Evolutionary conservation across 2,888 invertebrate species (phyloP).

Genomic region (Camptogramma bilineatum): DNA sequence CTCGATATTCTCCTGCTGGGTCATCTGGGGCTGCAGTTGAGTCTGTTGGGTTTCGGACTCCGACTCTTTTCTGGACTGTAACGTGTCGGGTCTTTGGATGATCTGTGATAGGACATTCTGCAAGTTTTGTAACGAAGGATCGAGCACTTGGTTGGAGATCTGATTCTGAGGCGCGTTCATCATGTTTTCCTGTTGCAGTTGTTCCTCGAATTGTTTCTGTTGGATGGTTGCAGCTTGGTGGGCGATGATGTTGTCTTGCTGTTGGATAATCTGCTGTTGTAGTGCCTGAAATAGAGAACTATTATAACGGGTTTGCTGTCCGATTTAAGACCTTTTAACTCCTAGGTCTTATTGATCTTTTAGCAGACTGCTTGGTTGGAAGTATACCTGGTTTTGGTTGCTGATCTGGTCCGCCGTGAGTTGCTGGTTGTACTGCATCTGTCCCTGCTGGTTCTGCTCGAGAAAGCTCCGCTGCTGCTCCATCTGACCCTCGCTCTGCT

Average conservation of each 20-base stretch:
- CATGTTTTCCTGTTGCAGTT: slow-evolving; percentile 71
- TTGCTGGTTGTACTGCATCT: slow-evolving; percentile 71
- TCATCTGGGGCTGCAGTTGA: slow-evolving; percentile 57
- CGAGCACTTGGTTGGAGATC: slow-evolving; percentile 72
- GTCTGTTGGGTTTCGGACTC: slow-evolving; percentile 68
- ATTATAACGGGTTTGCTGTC: neutral
- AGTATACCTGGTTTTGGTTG: slow-evolving; percentile 71
- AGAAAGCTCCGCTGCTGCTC: slow-evolving; percentile 68
- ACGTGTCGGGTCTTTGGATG: slow-evolving; percentile 74
- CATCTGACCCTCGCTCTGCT: slow-evolving; percentile 72
- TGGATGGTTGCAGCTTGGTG: slow-evolving; percentile 80
- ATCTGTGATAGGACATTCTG: slow-evolving; percentile 79
- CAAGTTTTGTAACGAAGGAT: slow-evolving; percentile 82
- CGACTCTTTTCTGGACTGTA: slow-evolving; percentile 74
- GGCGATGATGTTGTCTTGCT: slow-evolving; percentile 77
- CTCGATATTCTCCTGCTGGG: slow-evolving; percentile 44
- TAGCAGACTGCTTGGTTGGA: too few relatives aligned
- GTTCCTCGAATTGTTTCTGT: slow-evolving; percentile 78
- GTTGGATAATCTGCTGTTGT: slow-evolving; percentile 83
- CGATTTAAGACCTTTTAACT: neutral
- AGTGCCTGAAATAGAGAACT: slow-evolving; percentile 55
- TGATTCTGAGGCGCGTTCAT: slow-evolving; percentile 71
- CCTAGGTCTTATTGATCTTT: neutral
- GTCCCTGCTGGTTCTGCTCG: slow-evolving; percentile 64
- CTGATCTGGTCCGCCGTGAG: slow-evolving; percentile 67